Evolutionary conservation across 2,888 invertebrate genomes (phyloP), one percentile per base, ranked within the genome.

Genomic region (Troglohyphantes excavatus): DNA sequence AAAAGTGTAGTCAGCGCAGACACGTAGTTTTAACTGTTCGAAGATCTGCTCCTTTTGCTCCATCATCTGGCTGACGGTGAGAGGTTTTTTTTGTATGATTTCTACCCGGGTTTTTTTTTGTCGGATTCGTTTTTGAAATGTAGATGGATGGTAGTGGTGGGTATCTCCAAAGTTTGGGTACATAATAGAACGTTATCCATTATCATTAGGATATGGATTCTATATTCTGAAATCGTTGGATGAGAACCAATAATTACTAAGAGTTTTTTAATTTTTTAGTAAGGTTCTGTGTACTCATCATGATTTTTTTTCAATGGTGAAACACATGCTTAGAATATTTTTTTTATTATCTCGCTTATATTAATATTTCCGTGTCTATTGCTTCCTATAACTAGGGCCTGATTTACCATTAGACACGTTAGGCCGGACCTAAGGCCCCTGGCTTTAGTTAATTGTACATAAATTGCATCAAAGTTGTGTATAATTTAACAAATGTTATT

Each of bases 1-100:
- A 33, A 87, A 67, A 87, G 87, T 81, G 63, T 73, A 59, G 53
- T 65, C 53, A n/a, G 53, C 21, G 65, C n/a, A 73, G 79, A 73
- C 79, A 81, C 79, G 65, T 81, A 39, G 63, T 46, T 39, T 43
- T 65, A 43, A 79, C 67, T 67, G 53, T 67, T 68, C 81, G 59
- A 43, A 53, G 81, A 81, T 81, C 72, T 83, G 23, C 63, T 33
- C 39, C n/a, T 33, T 19, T 19, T 29, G 27, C 39, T 79, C 53
- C 72, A 63, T 83, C 63, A 21, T 73, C 43, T 70, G 23, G 72
- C 72, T 83, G 61, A 63, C 61, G 61, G 61, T 23, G 82, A 26
- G n/a, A n/a, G n/a, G n/a, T 21, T 26, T 46, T 26, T 72, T 72
- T 73, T 26, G 33, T 23, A 33, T 5, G 17, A n/a, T 5, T 29